phyloP scores from a whole-genome alignment of 1,140 invertebrate species.

The Zophobas atratus region DNA sequence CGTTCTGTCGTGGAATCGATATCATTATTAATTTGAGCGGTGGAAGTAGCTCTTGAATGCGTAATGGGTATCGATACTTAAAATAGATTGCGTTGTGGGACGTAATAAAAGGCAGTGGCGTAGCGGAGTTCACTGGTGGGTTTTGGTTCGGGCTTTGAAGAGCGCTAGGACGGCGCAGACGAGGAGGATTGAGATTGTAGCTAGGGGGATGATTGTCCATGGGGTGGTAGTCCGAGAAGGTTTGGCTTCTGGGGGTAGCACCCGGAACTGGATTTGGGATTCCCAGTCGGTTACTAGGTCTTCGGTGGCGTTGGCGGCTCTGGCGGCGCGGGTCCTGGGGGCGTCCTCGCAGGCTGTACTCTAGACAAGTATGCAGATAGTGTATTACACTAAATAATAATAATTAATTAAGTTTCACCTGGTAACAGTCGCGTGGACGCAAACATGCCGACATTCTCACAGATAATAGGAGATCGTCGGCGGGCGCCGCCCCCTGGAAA shows the following conservation, averaged over 20 bases:
- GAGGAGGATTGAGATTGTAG: background rate
- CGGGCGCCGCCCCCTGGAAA: slow-evolving; percentile 78
- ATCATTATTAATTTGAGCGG: background rate
- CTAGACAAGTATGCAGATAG: background rate
- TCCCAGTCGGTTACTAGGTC: slow-evolving; percentile 13
- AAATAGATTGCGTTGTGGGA: background rate
- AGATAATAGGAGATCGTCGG: slow-evolving; percentile 75
- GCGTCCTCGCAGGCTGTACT: slow-evolving; percentile 16
- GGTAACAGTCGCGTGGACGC: slow-evolving; percentile 72
- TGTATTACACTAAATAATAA: slow-evolving; percentile 1
- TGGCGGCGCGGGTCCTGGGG: background rate
- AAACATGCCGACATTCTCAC: slow-evolving; percentile 76
- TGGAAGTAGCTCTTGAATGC: background rate
- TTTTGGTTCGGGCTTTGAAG: background rate
- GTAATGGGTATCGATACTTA: background rate
- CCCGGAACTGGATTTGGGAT: slow-evolving; percentile 22
- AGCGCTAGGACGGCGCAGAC: background rate
- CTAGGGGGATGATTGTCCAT: background rate
- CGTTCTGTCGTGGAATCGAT: background rate
- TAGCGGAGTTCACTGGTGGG: background rate
- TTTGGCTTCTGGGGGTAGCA: background rate
- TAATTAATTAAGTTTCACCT: slow-evolving; percentile 48
- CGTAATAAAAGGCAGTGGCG: background rate
- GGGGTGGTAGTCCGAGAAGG: background rate
- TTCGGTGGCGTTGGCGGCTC: slow-evolving; percentile 3